phyloP scores from a whole-genome alignment of 2,113 vertebrate species.

The Butorides virescens region DNA sequence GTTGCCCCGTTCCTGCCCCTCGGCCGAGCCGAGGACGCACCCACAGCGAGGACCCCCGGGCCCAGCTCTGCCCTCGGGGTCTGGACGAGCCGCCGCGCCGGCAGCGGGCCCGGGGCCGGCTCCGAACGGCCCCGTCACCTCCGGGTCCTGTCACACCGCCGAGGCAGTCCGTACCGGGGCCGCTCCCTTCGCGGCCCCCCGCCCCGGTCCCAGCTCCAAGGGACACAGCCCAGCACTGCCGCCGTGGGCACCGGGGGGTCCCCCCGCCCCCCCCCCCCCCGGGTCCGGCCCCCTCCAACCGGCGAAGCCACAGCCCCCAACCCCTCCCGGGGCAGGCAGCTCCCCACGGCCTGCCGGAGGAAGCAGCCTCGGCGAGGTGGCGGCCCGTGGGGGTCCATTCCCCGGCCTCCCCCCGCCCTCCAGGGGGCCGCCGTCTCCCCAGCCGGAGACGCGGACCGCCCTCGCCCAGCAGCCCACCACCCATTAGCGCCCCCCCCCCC shows the following conservation, averaged over 20 bases:
- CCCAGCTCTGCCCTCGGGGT: neutral
- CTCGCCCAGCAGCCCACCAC: neutral
- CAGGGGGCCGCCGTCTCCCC: neutral
- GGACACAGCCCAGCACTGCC: neutral
- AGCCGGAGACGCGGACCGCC: neutral
- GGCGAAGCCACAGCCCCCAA: neutral
- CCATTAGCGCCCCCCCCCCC: neutral
- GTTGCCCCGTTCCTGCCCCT: neutral
- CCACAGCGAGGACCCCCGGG: neutral
- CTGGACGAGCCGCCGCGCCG: neutral
- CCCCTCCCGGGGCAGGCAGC: neutral
- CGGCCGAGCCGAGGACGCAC: no score
- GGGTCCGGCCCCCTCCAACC: neutral
- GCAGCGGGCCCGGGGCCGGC: neutral
- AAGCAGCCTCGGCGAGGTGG: neutral
- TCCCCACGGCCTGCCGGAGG: neutral
- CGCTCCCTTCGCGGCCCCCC: neutral
- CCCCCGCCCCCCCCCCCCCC: no score
- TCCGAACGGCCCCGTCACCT: neutral
- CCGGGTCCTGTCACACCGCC: neutral
- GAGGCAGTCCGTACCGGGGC: neutral
- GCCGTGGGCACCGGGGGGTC: neutral
- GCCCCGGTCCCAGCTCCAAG: neutral
- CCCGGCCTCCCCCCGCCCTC: neutral
- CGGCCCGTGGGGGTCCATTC: neutral